Conservation (phyloP, 2,797 vertebrate species). For the Paguma larvata region DNA sequence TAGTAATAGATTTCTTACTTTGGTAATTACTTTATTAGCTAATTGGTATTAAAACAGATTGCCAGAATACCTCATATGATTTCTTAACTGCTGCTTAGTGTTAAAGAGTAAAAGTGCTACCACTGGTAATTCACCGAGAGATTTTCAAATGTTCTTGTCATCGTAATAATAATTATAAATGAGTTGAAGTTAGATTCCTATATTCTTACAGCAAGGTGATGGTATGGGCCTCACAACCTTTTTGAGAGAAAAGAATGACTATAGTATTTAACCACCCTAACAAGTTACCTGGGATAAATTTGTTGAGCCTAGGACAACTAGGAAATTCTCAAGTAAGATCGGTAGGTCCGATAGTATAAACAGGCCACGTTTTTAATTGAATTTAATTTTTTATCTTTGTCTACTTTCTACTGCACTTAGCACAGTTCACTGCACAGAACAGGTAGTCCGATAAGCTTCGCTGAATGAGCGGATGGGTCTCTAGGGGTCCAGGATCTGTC, state of each 20-base stretch:
- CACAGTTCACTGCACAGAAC: neutral
- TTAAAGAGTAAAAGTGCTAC: constrained; percentile 73
- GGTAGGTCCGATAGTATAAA: neutral
- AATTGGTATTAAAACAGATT: constrained; percentile 82
- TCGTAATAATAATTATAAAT: constrained; percentile 81
- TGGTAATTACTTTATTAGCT: constrained; percentile 80
- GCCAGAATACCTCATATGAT: constrained; percentile 71
- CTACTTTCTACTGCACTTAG: neutral
- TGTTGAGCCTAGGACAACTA: neutral
- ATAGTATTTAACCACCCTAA: constrained; percentile 35
- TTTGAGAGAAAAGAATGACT: constrained; percentile 1
- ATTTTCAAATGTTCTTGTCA: constrained; percentile 75
- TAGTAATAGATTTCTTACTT: constrained; percentile 73
- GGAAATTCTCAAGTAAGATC: neutral
- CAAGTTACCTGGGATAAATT: constrained; percentile 35
- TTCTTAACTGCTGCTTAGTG: constrained; percentile 76
- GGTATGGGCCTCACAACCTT: neutral
- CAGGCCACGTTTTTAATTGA: neutral
- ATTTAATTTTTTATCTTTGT: neutral
- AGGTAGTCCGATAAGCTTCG: neutral
- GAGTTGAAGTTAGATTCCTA: constrained; percentile 60
- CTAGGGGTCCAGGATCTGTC: neutral
- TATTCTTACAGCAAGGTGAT: neutral
- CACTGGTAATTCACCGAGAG: constrained; percentile 78
- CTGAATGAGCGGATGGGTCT: neutral